Evolutionary conservation across 2,797 vertebrate genomes (phyloP), one percentile per base, ranked within the genome.

Genomic region (Falco biarmicus): DNA sequence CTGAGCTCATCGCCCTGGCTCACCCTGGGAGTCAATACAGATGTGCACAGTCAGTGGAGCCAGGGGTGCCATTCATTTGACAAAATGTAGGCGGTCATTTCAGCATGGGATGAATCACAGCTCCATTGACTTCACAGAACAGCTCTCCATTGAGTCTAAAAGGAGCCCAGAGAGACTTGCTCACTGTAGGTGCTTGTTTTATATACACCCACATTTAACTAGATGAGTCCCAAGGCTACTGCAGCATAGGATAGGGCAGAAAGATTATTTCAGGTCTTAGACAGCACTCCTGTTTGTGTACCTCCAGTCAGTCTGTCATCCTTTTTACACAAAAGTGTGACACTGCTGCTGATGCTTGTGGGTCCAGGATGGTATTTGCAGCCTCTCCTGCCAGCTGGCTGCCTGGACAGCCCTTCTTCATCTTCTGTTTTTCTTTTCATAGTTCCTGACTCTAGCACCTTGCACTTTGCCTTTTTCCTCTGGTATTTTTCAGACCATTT

Each of bases 101-200:
- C 73, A 48, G 68, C 90, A 29, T 3, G 69, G 73, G 57, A 50
- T 92, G 93, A 95, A 50, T 92, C 93, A 92, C 87, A 29, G 73
- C 83, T 95, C 81, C 94, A 87, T 84, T 93, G 93, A 90, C 90
- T 95, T 84, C 53, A 6, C 80, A 11, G 14, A 59, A 17, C 6
- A 59, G 50, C 45, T 79, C 66, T 69, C 80, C 94, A 78, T 91
- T 86, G 88, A 95, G 80, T 4, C 84, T 85, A 32, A 85, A 64
- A 85, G 84, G 65, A 89, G 81, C 88, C 88, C 26, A 2, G 39
- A 59, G 70, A 19, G 4, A 29, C 59, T 66, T 13, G 34, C 80
- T 56, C 34, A 5, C 70, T 16, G 80, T n/a, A 26, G 84, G 61
- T 56, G 66, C 88, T 50, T 12, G 48, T 32, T 59, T 45, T 11